Evolutionary conservation across 2,113 vertebrate genomes (phyloP).

Genomic region (Centropus bengalensis): DNA sequence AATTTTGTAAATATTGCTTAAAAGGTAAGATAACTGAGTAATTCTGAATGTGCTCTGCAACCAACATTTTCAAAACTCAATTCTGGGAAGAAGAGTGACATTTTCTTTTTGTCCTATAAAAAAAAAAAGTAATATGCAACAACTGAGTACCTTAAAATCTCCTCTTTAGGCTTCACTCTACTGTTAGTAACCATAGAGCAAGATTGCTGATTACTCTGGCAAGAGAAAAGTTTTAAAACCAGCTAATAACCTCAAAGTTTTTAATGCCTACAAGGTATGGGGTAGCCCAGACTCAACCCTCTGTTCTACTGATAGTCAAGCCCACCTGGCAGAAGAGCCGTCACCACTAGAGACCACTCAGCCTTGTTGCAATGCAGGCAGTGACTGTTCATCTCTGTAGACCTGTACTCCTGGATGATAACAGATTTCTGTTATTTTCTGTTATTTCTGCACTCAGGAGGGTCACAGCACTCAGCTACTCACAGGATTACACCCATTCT

Average conservation of each 20-base stretch:
- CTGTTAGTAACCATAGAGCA: neutral
- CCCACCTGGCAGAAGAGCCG: neutral
- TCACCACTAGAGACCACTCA: neutral
- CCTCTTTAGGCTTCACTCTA: neutral
- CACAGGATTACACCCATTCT: neutral
- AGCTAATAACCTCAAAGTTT: neutral
- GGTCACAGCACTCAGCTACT: neutral
- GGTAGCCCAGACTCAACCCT: neutral
- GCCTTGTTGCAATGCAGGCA: neutral
- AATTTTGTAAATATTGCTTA: constrained; percentile 63
- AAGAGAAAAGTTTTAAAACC: neutral
- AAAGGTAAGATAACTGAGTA: constrained; percentile 36
- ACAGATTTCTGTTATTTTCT: too few species aligned
- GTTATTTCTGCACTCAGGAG: neutral
- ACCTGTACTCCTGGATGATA: neutral
- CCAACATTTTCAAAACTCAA: neutral
- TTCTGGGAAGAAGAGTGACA: neutral
- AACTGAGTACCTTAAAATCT: neutral
- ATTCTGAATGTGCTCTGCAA: neutral
- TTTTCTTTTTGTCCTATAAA: neutral
- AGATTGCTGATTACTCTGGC: neutral
- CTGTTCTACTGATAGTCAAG: neutral
- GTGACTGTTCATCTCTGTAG: neutral
- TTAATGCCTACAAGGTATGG: neutral
- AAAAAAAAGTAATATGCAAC: neutral